phyloP scores from a whole-genome alignment of 2,888 invertebrate genomes.

The Pterostichus niger region DNA sequence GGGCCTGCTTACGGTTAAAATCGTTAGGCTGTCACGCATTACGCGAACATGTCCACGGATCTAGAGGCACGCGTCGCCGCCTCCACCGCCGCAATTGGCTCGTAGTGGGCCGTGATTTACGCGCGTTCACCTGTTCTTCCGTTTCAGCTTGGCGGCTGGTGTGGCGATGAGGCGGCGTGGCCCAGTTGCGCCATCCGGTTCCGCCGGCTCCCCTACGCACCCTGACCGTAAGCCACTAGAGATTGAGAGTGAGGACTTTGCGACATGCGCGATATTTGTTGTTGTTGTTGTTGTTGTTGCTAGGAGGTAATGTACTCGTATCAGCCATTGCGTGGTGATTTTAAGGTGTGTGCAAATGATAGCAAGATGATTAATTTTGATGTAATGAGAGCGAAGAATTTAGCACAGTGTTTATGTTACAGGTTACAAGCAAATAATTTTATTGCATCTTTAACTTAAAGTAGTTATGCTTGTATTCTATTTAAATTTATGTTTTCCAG shows the following conservation, averaged over 20 bases:
- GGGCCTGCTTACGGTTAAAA: conserved; percentile 28
- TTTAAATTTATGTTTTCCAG: neutral
- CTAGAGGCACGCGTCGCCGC: neutral
- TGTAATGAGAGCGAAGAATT: conserved; percentile 23
- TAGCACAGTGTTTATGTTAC: conserved; percentile 4
- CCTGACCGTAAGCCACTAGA: neutral
- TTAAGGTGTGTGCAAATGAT: neutral
- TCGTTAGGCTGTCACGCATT: neutral
- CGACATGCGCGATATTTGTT: neutral
- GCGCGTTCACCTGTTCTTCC: conserved; percentile 74
- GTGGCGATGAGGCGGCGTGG: conserved; percentile 31
- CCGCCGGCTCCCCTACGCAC: conserved; percentile 62
- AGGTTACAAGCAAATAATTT: conserved; percentile 14
- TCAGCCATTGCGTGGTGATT: neutral
- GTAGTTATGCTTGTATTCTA: conserved; percentile 16
- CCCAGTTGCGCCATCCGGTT: conserved; percentile 66
- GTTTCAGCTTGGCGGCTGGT: conserved; percentile 73
- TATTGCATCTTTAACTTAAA: neutral
- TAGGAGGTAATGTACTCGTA: neutral
- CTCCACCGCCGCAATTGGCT: conserved; percentile 11
- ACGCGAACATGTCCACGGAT: neutral
- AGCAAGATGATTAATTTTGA: conserved; percentile 2
- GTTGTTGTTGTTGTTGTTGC: neutral
- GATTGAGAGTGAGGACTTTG: no score
- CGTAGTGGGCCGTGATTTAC: conserved; percentile 71